Evolutionary conservation across 2,113 vertebrate species (phyloP).

Genomic region (Ictalurus furcatus): DNA sequence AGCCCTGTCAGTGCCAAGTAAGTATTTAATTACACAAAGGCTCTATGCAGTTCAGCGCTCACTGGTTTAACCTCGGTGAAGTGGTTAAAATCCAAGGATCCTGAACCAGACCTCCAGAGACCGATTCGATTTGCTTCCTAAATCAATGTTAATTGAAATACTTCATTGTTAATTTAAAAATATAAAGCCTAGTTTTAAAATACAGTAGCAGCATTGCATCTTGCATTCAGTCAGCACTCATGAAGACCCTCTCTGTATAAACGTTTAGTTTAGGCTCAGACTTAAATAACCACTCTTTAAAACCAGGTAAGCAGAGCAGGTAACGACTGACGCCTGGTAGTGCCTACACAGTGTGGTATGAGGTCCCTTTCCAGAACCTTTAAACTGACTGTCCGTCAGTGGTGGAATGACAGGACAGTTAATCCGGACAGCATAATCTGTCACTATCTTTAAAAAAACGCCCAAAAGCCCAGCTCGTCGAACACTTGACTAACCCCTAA

Average conservation of each 20-base stretch:
- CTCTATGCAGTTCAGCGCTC: neutral
- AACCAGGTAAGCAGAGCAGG: neutral
- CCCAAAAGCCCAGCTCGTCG: no score
- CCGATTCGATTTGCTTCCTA: neutral
- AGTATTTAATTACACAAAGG: neutral
- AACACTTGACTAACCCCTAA: no score
- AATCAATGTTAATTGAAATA: neutral
- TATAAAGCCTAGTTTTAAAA: neutral
- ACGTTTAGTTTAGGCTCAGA: neutral
- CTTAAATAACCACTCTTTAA: neutral
- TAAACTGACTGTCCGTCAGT: no score
- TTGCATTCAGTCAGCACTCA: neutral
- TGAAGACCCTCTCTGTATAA: neutral
- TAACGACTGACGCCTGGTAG: no score
- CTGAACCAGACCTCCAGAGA: no score
- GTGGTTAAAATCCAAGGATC: neutral
- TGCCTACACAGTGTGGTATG: no score
- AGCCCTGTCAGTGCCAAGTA: slow-evolving; percentile 29
- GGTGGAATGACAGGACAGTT: no score
- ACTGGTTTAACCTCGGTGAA: neutral
- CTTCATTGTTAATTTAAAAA: neutral
- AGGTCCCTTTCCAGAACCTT: no score
- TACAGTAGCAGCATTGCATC: neutral
- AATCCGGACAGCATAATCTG: no score
- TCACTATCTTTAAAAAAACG: no score